Base-by-base conservation (phyloP, 2,113 vertebrate species). In the Nerophis ophidion region DNA sequence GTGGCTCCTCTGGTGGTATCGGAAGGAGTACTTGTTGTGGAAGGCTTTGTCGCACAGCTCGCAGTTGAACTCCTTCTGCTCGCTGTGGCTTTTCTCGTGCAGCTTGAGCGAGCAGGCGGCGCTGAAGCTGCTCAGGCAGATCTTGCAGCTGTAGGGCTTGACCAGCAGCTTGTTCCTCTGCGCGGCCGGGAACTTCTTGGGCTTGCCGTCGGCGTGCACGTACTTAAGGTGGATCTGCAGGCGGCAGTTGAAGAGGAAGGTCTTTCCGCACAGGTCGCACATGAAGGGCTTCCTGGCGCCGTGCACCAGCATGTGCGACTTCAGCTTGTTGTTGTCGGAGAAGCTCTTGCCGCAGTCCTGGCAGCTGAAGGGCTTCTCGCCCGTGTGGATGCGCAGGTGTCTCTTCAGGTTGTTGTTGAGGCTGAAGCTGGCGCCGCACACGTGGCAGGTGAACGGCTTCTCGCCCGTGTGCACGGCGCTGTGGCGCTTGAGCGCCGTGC, bases 191-290 rank as follows among this genome's bases (percentile, higher is more conserved):
- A 63, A 13, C 0, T 57, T 26, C 1, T n/a, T 64, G 2, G 67
- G 76, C 1, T 61, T 13, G 55, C 66, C 49, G 8, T 81, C 73
- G 0, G 74, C 72, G 0, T 87, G 86, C 15, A 87, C 84, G 7
- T 76, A 84, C 61, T 48, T 73, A 66, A 86, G 86, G 15, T 87
- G 86, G 0, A 84, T 73, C 48, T 70, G 76, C 58, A 87, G 71
- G 61, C 84, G 48, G 71, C 82, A 84, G 77, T 87, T 86, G 77
- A 84, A 87, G 3, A 87, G 84, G 49, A 87, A 87, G 4, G 86
- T 87, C 67, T 87, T 87, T 3, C 84, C 86, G 1, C 86, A 87
- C 36, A 86, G 72, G 1, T 87, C 86, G 0, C 86, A 87, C 86
- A 87, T 86, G 13, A 86, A 87, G 0, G 86, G 83, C 45, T 87